Evolutionary conservation across 2,888 invertebrate species (phyloP).

Genomic region (Caenorhabditis parvicauda): DNA sequence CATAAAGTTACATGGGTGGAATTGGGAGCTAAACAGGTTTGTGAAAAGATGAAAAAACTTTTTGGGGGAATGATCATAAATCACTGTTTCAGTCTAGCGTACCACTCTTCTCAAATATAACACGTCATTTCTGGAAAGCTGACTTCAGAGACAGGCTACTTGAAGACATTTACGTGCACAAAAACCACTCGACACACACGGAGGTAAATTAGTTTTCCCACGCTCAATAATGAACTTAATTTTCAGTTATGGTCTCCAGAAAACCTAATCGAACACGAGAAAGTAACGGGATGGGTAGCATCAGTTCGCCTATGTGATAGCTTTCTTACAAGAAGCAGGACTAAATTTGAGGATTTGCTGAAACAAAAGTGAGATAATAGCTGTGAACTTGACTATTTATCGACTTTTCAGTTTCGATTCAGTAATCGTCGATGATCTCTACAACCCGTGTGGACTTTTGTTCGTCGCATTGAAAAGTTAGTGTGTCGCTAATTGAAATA

Average conservation of each 20-base stretch:
- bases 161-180: slow-evolving; percentile 18
- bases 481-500: background rate
- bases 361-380: slow-evolving; percentile 19
- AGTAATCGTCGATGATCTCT: slow-evolving; percentile 60
- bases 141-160: slow-evolving; percentile 22
- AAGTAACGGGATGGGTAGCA: slow-evolving; percentile 55
- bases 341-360: slow-evolving; percentile 53
- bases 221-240: background rate
- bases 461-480: slow-evolving; percentile 44
- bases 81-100: slow-evolving; percentile 13
- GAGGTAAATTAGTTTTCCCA: slow-evolving; percentile 5
- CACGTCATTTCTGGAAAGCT: slow-evolving; percentile 22
- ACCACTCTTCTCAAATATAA: slow-evolving; percentile 12
- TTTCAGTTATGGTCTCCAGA: slow-evolving; percentile 27
- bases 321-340: slow-evolving; percentile 38
- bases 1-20: slow-evolving; percentile 60
- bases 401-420: slow-evolving; percentile 49
- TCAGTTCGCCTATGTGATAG: slow-evolving; percentile 54
- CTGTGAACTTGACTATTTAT: background rate
- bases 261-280: slow-evolving; percentile 26
- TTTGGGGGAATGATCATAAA: background rate
- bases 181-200: slow-evolving; percentile 17
- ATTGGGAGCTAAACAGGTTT: slow-evolving; percentile 53
- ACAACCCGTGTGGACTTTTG: slow-evolving; percentile 62
- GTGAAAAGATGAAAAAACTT: background rate